phyloP scores from a whole-genome alignment of 2,797 vertebrate genomes.

The Astyanax mexicanus region DNA sequence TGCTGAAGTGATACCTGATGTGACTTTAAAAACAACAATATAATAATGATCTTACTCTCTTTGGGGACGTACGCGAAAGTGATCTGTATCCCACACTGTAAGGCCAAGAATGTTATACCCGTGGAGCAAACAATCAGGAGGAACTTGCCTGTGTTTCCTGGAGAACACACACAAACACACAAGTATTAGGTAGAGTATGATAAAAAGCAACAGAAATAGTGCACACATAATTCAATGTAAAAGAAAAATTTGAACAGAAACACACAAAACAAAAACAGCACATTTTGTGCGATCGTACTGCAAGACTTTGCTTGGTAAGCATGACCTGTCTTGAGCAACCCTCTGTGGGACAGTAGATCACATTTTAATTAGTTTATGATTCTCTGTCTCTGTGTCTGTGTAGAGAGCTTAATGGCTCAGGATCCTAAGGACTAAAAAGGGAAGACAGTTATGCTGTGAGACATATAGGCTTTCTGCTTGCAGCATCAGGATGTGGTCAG shows the following conservation, averaged over 20 bases:
- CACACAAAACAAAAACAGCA: background rate
- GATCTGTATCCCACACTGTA: slow-evolving; percentile 81
- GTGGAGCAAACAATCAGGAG: slow-evolving; percentile 70
- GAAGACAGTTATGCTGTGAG: slow-evolving; percentile 12
- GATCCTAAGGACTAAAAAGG: slow-evolving; percentile 13
- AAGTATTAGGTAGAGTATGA: background rate
- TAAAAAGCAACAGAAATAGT: background rate
- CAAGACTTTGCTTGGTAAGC: too few species aligned
- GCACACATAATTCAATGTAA: background rate
- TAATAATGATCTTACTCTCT: slow-evolving; percentile 64
- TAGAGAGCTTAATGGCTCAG: slow-evolving; percentile 42
- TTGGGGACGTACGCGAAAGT: slow-evolving; percentile 74
- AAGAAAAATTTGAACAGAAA: background rate
- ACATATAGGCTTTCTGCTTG: slow-evolving; percentile 44
- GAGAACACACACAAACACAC: slow-evolving; percentile 33
- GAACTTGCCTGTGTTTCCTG: slow-evolving; percentile 75
- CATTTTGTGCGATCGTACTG: background rate
- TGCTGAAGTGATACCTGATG: too few species aligned
- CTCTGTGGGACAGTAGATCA: background rate
- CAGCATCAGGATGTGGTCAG: slow-evolving; percentile 44
- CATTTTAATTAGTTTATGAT: slow-evolving; percentile 44
- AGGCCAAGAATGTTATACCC: slow-evolving; percentile 71
- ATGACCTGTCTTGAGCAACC: background rate
- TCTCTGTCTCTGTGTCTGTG: slow-evolving; percentile 11
- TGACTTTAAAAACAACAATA: too few species aligned